Conservation (phyloP, 2,888 invertebrate genomes). For the Leptinotarsa peninsularis region DNA sequence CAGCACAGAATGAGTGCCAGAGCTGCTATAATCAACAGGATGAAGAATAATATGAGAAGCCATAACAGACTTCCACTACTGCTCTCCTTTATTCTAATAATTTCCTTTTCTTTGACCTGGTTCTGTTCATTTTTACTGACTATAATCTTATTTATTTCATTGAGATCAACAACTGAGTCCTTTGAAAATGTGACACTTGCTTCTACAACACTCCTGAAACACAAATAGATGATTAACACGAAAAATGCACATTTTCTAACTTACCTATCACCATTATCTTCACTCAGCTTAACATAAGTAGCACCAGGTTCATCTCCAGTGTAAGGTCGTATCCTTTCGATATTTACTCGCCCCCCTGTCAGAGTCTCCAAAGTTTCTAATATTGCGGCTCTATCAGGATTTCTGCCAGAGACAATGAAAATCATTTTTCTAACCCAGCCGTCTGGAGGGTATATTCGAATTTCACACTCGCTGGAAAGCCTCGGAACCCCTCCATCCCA, state of each 20-base stretch:
- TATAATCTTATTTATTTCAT: constrained; percentile 76
- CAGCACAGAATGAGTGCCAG: constrained; percentile 83
- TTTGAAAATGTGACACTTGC: constrained; percentile 77
- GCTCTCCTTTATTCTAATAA: constrained; percentile 47
- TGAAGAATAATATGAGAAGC: constrained; percentile 81
- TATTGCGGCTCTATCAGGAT: constrained; percentile 79
- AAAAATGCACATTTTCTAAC: constrained; percentile 35
- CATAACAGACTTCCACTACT: constrained; percentile 75
- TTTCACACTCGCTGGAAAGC: constrained; percentile 77
- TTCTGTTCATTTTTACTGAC: constrained; percentile 28
- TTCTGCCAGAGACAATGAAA: constrained; percentile 84
- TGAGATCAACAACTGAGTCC: constrained; percentile 77
- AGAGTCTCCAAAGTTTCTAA: constrained; percentile 81
- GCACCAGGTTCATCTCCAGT: constrained; percentile 70
- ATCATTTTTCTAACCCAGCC: constrained; percentile 81
- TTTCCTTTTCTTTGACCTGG: constrained; percentile 37
- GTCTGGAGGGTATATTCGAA: constrained; percentile 84
- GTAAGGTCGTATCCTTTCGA: constrained; percentile 80
- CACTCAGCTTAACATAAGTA: constrained; percentile 65
- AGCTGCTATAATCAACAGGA: constrained; percentile 79
- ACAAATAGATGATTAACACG: neutral
- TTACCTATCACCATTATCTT: constrained; percentile 72
- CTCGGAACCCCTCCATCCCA: constrained; percentile 89
- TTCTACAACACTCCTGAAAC: constrained; percentile 77
- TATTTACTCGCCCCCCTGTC: constrained; percentile 83